These are phyloP conservation scores for Ferdinandea cuprea DNA, from an alignment of 2,888 invertebrate species.

Conservation along the genomic window DNA sequence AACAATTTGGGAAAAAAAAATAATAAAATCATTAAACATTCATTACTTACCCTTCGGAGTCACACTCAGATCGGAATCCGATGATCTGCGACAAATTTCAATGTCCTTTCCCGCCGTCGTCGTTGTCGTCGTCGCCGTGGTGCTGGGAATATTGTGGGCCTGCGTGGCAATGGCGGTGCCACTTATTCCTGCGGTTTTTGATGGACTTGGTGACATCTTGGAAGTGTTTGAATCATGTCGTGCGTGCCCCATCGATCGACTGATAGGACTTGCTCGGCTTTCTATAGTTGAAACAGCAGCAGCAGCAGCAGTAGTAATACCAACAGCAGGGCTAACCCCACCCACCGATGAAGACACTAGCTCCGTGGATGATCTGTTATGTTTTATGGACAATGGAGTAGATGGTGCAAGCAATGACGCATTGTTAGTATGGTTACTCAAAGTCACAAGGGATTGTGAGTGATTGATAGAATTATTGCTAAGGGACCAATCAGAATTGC, in stretches of 20 bases:
- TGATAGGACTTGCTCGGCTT: slow-evolving; percentile 57
- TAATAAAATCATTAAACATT: background rate
- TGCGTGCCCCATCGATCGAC: slow-evolving; percentile 45
- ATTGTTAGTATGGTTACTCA: slow-evolving; percentile 79
- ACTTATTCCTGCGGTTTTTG: slow-evolving; percentile 79
- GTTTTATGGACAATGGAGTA: slow-evolving; percentile 80
- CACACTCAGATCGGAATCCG: slow-evolving; percentile 96
- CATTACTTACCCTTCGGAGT: slow-evolving; percentile 92
- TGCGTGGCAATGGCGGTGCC: slow-evolving; percentile 76
- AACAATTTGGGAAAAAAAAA: slow-evolving; percentile 7
- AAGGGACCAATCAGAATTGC: slow-evolving; percentile 54
- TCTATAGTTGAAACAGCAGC: slow-evolving; percentile 78
- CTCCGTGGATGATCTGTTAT: slow-evolving; percentile 80
- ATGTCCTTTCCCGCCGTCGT: slow-evolving; percentile 78
- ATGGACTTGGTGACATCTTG: slow-evolving; percentile 85
- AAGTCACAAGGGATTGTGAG: slow-evolving; percentile 73
- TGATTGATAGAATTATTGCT: slow-evolving; percentile 76
- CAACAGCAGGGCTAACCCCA: slow-evolving; percentile 79
- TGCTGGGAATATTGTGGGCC: slow-evolving; percentile 78
- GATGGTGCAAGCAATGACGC: slow-evolving; percentile 83
- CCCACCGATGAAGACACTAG: slow-evolving; percentile 76
- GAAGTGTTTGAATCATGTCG: slow-evolving; percentile 72
- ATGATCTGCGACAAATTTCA: slow-evolving; percentile 90
- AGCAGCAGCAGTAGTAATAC: slow-evolving; percentile 62
- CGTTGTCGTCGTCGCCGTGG: slow-evolving; percentile 70